Percentiles rank a stretch among this genome's conserved stretches.
Conservation (phyloP, 1,140 invertebrate species). For the Neodiprion fabricii region DNA sequence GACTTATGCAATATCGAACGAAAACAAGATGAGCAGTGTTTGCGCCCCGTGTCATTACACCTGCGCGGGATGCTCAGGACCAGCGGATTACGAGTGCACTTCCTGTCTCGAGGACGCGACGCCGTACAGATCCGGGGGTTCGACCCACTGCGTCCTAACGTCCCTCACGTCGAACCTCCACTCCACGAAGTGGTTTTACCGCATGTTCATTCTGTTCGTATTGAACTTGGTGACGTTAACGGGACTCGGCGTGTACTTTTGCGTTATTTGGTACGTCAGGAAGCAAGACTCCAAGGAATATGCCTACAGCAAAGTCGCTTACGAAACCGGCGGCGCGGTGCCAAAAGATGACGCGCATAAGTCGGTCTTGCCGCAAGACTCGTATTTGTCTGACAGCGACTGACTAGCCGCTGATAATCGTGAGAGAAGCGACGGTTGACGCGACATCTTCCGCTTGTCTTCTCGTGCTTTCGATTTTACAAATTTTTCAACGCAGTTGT, state of each 20-base stretch:
- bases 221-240: constrained; percentile 31
- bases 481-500: not conserved
- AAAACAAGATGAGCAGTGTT: constrained; percentile 6
- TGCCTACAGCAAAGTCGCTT: constrained; percentile 33
- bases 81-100: constrained; percentile 40
- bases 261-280: constrained; percentile 13
- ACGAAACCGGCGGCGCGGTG: not conserved
- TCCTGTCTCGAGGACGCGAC: constrained; percentile 39
- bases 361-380: constrained; percentile 22
- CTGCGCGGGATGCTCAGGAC: constrained; percentile 40
- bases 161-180: constrained; percentile 37
- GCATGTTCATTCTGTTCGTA: constrained; percentile 35
- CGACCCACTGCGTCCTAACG: constrained; percentile 35
- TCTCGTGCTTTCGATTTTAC: not conserved
- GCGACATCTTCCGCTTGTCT: not conserved
- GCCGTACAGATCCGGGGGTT: constrained; percentile 16
- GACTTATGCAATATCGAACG: constrained; percentile 25
- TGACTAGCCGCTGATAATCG: constrained; percentile 29
- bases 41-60: constrained; percentile 43
- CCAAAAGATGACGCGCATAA: constrained; percentile 24
- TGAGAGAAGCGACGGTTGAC: not conserved
- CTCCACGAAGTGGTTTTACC: constrained; percentile 41
- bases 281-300: constrained; percentile 8
- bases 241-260: constrained; percentile 21
- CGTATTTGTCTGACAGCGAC: constrained; percentile 38